phyloP scores from a whole-genome alignment of 2,888 invertebrate genomes.

The Yponomeuta malinellus region DNA sequence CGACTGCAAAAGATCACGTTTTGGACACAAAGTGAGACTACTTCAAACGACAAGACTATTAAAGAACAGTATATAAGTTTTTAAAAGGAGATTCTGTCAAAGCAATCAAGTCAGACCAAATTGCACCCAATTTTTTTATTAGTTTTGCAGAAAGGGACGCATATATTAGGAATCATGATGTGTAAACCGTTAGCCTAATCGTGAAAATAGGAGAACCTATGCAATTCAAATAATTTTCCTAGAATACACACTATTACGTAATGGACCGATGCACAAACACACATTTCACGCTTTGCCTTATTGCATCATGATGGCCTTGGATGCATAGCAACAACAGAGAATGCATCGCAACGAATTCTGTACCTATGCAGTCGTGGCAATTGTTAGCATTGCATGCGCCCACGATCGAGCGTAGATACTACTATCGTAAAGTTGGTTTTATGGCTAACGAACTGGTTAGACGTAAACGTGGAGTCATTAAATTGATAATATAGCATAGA shows the following conservation, averaged over 20 bases:
- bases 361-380: conserved; percentile 32
- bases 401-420: neutral
- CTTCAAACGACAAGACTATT: neutral
- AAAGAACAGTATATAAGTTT: neutral
- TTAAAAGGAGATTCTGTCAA: no score
- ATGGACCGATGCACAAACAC: conserved; percentile 50
- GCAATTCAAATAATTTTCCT: neutral
- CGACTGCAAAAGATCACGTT: neutral
- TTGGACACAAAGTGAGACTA: neutral
- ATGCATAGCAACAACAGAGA: conserved; percentile 27
- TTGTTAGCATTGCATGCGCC: conserved; percentile 33
- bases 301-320: conserved; percentile 65
- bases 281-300: conserved; percentile 39
- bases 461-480: conserved; percentile 18
- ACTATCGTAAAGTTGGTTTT: conserved; percentile 4
- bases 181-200: neutral
- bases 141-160: no score
- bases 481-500: conserved; percentile 60
- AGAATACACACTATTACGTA: conserved; percentile 32
- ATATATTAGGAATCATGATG: no score
- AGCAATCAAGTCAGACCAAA: no score
- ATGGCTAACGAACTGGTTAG: conserved; percentile 2
- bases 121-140: no score
- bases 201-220: neutral
- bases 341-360: conserved; percentile 5